Evolutionary conservation across 2,888 invertebrate species (phyloP).

Genomic region (Cepaea hortensis): DNA sequence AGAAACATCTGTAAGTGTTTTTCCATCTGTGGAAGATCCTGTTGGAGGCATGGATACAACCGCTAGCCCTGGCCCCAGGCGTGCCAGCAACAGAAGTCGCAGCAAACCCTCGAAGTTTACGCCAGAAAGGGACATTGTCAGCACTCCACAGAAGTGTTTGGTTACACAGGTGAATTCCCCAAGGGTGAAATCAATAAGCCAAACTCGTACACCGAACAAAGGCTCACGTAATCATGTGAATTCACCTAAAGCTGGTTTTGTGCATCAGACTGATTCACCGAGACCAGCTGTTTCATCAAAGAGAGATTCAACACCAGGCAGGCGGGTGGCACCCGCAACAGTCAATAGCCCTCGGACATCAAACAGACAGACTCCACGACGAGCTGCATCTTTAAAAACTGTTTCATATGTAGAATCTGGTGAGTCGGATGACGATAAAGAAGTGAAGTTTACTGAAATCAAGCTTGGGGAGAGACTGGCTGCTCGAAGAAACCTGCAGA

Average conservation of each 20-base stretch:
- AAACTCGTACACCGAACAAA: no score
- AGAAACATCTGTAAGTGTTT: neutral
- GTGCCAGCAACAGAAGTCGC: slow-evolving; percentile 12
- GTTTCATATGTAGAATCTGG: slow-evolving; percentile 32
- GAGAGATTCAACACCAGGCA: neutral
- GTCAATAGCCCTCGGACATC: neutral
- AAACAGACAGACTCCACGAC: slow-evolving; percentile 23
- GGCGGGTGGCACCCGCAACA: no score
- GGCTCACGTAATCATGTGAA: neutral
- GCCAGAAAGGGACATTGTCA: slow-evolving; percentile 8
- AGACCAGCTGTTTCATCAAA: neutral
- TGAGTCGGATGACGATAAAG: slow-evolving; percentile 36
- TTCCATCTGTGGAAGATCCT: neutral
- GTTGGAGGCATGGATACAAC: neutral
- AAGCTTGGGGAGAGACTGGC: neutral
- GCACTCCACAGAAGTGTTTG: neutral
- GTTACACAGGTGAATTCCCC: neutral
- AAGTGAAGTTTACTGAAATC: neutral
- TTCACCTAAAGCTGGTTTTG: no score
- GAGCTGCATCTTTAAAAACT: slow-evolving; percentile 29
- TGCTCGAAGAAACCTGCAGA: neutral
- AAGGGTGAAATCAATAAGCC: neutral
- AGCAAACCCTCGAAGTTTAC: slow-evolving; percentile 8
- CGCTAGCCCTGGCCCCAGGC: neutral
- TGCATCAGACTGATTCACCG: no score